These are phyloP conservation scores for Lagria hirta DNA, from an alignment of 2,888 invertebrate genomes.

Conservation along the genomic window DNA sequence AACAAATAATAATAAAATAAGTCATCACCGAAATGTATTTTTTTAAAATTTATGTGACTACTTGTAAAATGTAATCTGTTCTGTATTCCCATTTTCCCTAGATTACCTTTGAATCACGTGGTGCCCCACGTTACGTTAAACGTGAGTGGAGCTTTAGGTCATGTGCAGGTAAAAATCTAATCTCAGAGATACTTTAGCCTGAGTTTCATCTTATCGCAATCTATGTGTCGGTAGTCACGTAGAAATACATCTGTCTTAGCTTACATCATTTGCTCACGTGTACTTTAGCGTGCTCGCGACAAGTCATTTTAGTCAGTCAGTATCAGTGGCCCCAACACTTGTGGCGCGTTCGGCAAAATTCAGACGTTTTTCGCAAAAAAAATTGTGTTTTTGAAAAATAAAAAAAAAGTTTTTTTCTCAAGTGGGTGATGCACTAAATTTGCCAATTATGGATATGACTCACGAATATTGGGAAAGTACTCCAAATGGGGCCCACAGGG, in stretches of 20 bases:
- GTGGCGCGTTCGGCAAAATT: too few species aligned
- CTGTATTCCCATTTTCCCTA: too few species aligned
- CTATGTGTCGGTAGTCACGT: conserved; percentile 33
- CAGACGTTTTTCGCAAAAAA: too few species aligned
- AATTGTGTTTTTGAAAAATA: too few species aligned
- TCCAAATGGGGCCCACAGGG: conserved; percentile 54
- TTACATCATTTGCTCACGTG: conserved; percentile 43
- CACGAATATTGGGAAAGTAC: conserved; percentile 59
- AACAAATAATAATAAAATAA: too few species aligned
- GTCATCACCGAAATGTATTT: too few species aligned
- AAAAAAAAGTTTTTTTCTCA: too few species aligned
- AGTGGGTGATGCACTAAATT: too few species aligned
- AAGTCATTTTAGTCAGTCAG: too few species aligned
- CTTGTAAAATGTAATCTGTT: too few species aligned
- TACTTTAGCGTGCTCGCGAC: conserved; percentile 46
- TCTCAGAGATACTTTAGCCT: conserved; percentile 34
- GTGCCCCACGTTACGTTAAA: conserved; percentile 52
- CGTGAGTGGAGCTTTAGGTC: conserved; percentile 47
- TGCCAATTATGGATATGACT: conserved; percentile 52
- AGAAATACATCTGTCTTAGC: conserved; percentile 29
- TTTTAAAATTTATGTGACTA: too few species aligned
- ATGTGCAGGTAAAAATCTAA: conserved; percentile 39
- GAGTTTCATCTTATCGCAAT: neutral
- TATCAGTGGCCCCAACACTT: conserved; percentile 42
- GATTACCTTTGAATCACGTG: conserved; percentile 45